Conservation (phyloP, 92 coral and sea anemone genomes). For the Isaurus tuberculatus region DNA sequence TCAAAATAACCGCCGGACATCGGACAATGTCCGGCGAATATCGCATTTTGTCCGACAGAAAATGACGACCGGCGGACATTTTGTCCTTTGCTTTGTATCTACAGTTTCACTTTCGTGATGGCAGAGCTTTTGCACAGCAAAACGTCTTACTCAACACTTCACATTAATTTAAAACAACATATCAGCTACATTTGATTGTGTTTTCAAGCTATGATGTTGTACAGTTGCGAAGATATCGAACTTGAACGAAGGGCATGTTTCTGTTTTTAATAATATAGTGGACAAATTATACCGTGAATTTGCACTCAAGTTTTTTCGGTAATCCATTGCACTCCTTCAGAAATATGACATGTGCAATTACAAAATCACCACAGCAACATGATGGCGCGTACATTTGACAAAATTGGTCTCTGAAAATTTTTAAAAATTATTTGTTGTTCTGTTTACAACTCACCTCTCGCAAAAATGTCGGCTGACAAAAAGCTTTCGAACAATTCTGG, state of each 20-base stretch:
- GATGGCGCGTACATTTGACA: slow-evolving; percentile 41
- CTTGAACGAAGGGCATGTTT: slow-evolving; percentile 38
- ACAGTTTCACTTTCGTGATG: slow-evolving; percentile 34
- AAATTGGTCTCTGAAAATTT: slow-evolving; percentile 37
- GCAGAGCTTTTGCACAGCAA: slow-evolving; percentile 36
- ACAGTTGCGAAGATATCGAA: slow-evolving; percentile 34
- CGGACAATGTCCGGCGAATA: slow-evolving; percentile 16
- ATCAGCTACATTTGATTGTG: slow-evolving; percentile 34
- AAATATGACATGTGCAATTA: slow-evolving; percentile 37
- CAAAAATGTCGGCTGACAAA: slow-evolving; percentile 32
- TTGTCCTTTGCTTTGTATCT: slow-evolving; percentile 34
- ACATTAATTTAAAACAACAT: slow-evolving; percentile 31
- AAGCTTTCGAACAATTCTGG: slow-evolving; percentile 32
- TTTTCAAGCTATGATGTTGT: slow-evolving; percentile 33
- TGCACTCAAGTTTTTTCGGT: slow-evolving; percentile 42
- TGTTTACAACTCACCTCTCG: slow-evolving; percentile 33
- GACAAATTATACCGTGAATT: slow-evolving; percentile 25
- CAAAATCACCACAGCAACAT: slow-evolving; percentile 38
- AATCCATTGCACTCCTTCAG: slow-evolving; percentile 43
- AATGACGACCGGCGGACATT: slow-evolving; percentile 33
- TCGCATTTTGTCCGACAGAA: slow-evolving; percentile 28
- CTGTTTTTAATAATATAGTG: slow-evolving; percentile 35
- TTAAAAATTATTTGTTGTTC: slow-evolving; percentile 28
- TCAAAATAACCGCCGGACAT: no score
- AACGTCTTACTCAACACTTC: slow-evolving; percentile 34